A percentile compares a stretch with the other conserved stretches of the same genome.
Conservation (phyloP, 2,113 vertebrate genomes). For the Scomber japonicus region DNA sequence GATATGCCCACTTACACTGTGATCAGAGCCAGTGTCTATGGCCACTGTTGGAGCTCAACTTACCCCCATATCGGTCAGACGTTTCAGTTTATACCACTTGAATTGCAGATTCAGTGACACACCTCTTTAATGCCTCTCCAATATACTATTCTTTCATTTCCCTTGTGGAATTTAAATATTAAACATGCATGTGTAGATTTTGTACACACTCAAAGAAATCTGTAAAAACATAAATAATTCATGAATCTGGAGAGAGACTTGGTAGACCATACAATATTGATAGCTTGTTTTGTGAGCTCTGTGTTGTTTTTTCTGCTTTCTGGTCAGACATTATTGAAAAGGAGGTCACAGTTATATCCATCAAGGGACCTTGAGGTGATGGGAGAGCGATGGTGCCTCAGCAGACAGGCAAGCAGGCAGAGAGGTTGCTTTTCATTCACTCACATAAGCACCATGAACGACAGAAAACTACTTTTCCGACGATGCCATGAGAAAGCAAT, state of each 20-base stretch:
- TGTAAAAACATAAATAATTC: neutral
- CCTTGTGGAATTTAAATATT: neutral
- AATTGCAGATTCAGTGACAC: neutral
- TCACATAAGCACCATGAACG: neutral
- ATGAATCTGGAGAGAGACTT: neutral
- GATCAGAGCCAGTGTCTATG: neutral
- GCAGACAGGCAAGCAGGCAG: too few species aligned
- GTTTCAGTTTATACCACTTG: neutral
- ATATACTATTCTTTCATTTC: neutral
- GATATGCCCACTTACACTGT: neutral
- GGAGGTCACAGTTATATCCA: neutral
- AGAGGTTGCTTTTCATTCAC: neutral
- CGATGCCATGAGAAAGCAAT: slow-evolving; percentile 6
- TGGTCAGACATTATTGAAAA: slow-evolving; percentile 4
- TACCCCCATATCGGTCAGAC: neutral
- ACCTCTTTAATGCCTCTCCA: neutral
- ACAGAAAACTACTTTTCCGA: neutral
- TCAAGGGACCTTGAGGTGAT: slow-evolving; percentile 22
- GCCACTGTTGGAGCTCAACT: neutral
- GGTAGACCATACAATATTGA: neutral
- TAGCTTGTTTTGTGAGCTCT: neutral
- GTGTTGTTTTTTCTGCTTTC: slow-evolving; percentile 6
- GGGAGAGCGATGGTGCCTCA: neutral
- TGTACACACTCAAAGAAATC: neutral
- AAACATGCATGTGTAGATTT: neutral